Evolutionary conservation across 2,797 vertebrate species (phyloP).

Genomic region (Gymnoscopelus microlampas): DNA sequence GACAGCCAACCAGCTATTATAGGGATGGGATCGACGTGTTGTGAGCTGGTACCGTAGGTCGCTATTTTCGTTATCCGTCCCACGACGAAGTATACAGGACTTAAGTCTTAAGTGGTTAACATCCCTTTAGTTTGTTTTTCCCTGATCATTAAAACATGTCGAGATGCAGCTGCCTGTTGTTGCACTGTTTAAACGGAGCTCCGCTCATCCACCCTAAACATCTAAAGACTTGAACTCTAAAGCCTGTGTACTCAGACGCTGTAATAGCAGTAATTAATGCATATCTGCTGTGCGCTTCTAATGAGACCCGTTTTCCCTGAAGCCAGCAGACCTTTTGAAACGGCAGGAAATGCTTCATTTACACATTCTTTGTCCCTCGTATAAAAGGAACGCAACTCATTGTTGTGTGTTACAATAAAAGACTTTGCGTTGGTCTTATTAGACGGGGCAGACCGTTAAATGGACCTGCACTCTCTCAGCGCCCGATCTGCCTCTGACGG

Average conservation of each 20-base stretch:
- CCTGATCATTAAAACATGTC: too few relatives aligned
- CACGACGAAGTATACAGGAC: too few relatives aligned
- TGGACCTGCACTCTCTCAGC: conserved; percentile 46
- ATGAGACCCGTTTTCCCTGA: conserved; percentile 59
- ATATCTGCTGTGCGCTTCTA: conserved; percentile 66
- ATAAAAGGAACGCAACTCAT: conserved; percentile 68
- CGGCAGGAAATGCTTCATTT: conserved; percentile 74
- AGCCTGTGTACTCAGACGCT: conserved; percentile 26
- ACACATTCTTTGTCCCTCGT: conserved; percentile 67
- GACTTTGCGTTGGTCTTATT: conserved; percentile 60
- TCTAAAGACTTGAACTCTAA: conserved; percentile 4
- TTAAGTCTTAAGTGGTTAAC: too few relatives aligned
- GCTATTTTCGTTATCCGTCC: too few relatives aligned
- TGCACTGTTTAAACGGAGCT: conserved; percentile 6
- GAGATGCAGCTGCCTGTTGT: neutral
- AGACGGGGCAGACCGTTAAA: conserved; percentile 56
- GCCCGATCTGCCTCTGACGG: conserved; percentile 49
- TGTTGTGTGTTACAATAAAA: conserved; percentile 47
- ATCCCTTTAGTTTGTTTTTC: too few relatives aligned
- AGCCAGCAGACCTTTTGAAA: conserved; percentile 67
- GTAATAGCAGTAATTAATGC: conserved; percentile 69
- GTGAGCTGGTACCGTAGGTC: too few relatives aligned
- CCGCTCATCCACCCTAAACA: conserved; percentile 16
- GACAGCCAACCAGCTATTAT: conserved; percentile 34
- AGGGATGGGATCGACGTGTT: conserved; percentile 1